Percentiles rank a stretch among this genome's conserved stretches.
Evolutionary conservation across 2,797 vertebrate species (phyloP).

Genomic region (Nannoperca obscura): DNA sequence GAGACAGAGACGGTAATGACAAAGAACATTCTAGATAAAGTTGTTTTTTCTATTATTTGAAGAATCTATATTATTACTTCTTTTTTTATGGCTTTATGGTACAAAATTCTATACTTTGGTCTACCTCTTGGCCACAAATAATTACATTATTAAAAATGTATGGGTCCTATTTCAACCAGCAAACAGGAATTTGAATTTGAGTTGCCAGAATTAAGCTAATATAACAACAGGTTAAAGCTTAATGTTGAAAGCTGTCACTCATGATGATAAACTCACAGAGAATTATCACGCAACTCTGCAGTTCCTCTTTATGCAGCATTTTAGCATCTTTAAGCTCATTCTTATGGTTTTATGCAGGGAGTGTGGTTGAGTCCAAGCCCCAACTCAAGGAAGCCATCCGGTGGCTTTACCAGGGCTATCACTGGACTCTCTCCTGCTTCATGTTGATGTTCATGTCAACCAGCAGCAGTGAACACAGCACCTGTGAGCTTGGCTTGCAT

Average conservation of each 20-base stretch:
- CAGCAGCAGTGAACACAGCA: too few relatives aligned
- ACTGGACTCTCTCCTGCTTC: too few relatives aligned
- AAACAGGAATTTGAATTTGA: neutral
- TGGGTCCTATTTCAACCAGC: neutral
- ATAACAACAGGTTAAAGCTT: neutral
- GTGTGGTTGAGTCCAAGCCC: too few relatives aligned
- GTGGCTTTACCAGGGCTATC: too few relatives aligned
- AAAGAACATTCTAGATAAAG: too few relatives aligned
- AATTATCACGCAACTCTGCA: neutral
- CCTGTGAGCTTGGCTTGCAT: too few relatives aligned
- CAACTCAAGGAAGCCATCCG: too few relatives aligned
- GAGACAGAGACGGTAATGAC: neutral
- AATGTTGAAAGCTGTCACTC: neutral
- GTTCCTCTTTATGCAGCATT: neutral
- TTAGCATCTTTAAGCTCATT: neutral
- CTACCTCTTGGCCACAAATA: neutral
- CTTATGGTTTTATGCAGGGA: too few relatives aligned
- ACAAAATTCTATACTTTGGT: neutral
- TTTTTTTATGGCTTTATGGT: neutral
- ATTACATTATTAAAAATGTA: neutral
- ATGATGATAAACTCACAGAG: neutral
- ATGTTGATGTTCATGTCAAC: too few relatives aligned
- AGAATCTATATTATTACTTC: neutral
- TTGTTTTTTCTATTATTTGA: neutral
- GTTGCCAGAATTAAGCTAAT: neutral